Evolutionary conservation across 2,113 vertebrate genomes (phyloP).

Genomic region (Etheostoma spectabile): DNA sequence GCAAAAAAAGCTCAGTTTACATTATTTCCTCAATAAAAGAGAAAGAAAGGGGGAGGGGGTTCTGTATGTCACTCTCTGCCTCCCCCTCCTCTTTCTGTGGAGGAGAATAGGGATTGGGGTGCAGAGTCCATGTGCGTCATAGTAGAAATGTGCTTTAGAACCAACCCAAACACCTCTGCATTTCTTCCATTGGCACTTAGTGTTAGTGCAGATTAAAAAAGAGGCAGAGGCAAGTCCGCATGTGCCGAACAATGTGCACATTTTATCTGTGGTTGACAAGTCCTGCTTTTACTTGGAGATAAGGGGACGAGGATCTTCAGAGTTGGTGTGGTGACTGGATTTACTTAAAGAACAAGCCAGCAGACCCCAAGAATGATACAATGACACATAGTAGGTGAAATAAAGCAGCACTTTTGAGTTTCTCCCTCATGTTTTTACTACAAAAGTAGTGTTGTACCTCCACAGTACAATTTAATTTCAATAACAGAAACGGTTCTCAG

Average conservation of each 20-base stretch:
- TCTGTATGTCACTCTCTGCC: slow-evolving; percentile 21
- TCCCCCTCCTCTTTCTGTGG: slow-evolving; percentile 6
- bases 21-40: slow-evolving; percentile 59
- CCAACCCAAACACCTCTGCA: slow-evolving; percentile 41
- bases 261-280: neutral
- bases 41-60: slow-evolving; percentile 13
- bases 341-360: slow-evolving; percentile 21
- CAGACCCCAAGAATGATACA: slow-evolving; percentile 17
- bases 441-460: slow-evolving; percentile 26
- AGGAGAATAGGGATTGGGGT: slow-evolving; percentile 16
- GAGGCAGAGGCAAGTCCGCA: slow-evolving; percentile 31
- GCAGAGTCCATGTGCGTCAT: slow-evolving; percentile 33
- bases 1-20: slow-evolving; percentile 81
- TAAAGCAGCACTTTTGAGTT: slow-evolving; percentile 71
- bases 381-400: slow-evolving; percentile 18
- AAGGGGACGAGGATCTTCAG: slow-evolving; percentile 20
- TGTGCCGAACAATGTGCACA: slow-evolving; percentile 9
- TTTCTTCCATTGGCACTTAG: slow-evolving; percentile 73
- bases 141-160: slow-evolving; percentile 55
- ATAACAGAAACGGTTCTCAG: slow-evolving; percentile 15
- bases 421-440: slow-evolving; percentile 42
- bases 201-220: slow-evolving; percentile 30
- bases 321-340: slow-evolving; percentile 33
- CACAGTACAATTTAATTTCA: slow-evolving; percentile 9
- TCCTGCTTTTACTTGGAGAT: slow-evolving; percentile 17